Evolutionary conservation across 2,113 vertebrate genomes (phyloP), one percentile per base, ranked within the genome.

Genomic region (Rhadina sibilatrix): DNA sequence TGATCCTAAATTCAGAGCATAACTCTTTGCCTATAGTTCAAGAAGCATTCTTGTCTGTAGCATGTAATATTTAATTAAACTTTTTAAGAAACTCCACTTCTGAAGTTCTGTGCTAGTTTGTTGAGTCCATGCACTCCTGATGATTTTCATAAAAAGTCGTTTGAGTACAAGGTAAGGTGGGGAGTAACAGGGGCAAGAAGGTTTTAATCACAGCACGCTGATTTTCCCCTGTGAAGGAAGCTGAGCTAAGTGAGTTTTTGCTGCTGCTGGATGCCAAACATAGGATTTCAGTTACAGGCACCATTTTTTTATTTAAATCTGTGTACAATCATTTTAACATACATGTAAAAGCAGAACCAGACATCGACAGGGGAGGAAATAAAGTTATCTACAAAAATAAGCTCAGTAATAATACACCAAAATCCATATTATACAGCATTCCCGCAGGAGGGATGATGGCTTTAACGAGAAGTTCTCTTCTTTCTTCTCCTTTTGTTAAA

Each of bases 401-500:
- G 24, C n/a, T 95, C 65, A 59, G 72, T 42, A 50, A 56, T 23
- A n/a, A 81, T 28, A 91, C 40, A 87, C 46, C 54, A 69, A 87
- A 93, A 83, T 47, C 92, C 47, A 12, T 95, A 57, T 49, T 25
- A 69, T 65, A 91, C 82, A 96, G 60, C 25, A 24, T 11, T 88
- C 35, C 57, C 60, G 38, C 77, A 85, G n/a, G 56, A 35, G n/a
- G 50, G 52, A 54, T 17, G 33, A 69, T 4, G 9, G 49, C 54
- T 93, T 95, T 71, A 98, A n/a, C 52, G 60, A 75, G 96, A 79
- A 25, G 90, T 27, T 97, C 85, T 97, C 96, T 98, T 97, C 95
- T 97, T 98, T 96, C 83, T 98, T 88, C 94, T 98, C 77, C 93
- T 98, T 87, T 90, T 98, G 77, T 53, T 98, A 94, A 93, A 76